Evolutionary conservation across 2,113 vertebrate genomes (phyloP), one percentile per base, ranked within the genome.

Genomic region (Bostrychus sinensis): DNA sequence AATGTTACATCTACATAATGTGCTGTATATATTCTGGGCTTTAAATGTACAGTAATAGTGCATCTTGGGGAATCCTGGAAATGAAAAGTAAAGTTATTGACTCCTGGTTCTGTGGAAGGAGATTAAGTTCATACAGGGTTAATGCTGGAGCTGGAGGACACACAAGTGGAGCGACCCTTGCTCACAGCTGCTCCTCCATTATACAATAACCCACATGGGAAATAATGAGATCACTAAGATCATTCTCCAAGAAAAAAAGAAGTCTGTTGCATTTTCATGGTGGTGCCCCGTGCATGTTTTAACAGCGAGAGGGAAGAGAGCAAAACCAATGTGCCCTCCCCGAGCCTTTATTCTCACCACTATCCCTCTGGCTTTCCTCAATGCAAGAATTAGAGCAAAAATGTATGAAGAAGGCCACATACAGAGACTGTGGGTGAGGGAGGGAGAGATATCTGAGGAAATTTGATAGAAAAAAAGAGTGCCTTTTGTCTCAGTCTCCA

Each of bases 161-260:
- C 56, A 58, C 57, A 32, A 16, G 30, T 16, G 17, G 39, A 56
- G 37, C n/a, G 8, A 39, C 59, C 43, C 66, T 72, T 59, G 53
- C 57, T 55, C 54, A 58, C 61, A 62, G 36, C 59, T 62, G 70
- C 62, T 53, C 56, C 3, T 42, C 39, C 60, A 73, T 84, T 78
- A 67, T 68, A 59, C 59, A 75, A 70, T 48, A 22, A 42, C 56
- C 61, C 77, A 70, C 76, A 70, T 77, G 77, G 79, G 80, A 75
- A 75, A 84, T 75, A 71, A 75, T 71, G 62, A 81, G 77, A 82
- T 81, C 64, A 59, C 66, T 37, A 38, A 77, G 77, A 80, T 82
- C 69, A 65, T 69, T 78, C 76, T 76, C 59, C n/a, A n/a, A 63
- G 2, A 72, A 61, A 80, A 73, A 65, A 51, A 62, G 48, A 14